Conservation (phyloP, 2,113 vertebrate species). For the Sterrhoptilus dennistouni region DNA sequence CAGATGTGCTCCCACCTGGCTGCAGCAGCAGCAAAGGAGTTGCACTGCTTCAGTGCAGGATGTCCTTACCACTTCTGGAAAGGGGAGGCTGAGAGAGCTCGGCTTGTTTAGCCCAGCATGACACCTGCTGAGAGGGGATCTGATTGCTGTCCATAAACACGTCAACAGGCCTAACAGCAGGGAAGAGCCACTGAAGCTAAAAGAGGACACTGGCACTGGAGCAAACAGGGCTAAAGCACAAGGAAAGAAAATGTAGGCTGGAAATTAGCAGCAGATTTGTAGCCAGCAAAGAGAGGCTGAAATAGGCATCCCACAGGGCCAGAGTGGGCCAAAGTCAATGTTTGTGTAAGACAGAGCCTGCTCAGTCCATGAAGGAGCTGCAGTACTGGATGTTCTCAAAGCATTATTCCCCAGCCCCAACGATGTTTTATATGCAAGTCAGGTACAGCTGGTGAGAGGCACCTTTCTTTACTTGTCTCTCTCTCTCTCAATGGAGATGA, state of each 20-base stretch:
- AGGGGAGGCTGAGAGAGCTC: neutral
- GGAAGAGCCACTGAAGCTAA: slow-evolving; percentile 44
- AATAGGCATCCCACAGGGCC: neutral
- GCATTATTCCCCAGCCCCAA: neutral
- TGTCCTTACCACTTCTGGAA: slow-evolving; percentile 21
- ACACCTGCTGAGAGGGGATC: slow-evolving; percentile 52
- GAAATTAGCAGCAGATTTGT: slow-evolving; percentile 43
- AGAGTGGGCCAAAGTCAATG: neutral
- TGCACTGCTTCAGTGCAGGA: neutral
- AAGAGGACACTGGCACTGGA: slow-evolving; percentile 54
- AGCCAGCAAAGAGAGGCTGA: neutral
- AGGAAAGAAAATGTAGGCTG: slow-evolving; percentile 20
- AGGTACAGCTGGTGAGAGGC: neutral
- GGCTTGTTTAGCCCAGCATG: slow-evolving; percentile 59
- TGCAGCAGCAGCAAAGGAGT: neutral
- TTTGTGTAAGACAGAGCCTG: neutral
- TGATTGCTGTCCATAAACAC: slow-evolving; percentile 63
- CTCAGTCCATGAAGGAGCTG: neutral
- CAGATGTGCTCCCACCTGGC: neutral
- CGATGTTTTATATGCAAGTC: neutral
- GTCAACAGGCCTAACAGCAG: slow-evolving; percentile 50
- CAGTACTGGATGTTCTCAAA: neutral
- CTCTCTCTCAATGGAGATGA: neutral
- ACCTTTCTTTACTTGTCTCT: neutral
- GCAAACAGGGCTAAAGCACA: slow-evolving; percentile 42